phyloP scores from a whole-genome alignment of 1,140 invertebrate species.

The Anagrus nilaparvatae region DNA sequence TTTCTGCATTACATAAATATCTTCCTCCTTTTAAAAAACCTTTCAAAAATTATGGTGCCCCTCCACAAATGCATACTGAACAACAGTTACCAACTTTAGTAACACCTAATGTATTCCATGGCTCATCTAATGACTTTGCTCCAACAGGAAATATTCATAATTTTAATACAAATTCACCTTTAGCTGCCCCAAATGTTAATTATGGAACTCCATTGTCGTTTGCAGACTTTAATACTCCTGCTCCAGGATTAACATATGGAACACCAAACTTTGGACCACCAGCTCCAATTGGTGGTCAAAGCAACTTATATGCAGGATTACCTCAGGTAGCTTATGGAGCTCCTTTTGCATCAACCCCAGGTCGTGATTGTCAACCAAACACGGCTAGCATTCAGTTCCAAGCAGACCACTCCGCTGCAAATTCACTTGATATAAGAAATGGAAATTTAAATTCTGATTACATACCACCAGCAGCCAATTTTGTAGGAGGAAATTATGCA shows the following conservation, averaged over 20 bases:
- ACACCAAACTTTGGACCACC: slow-evolving; percentile 36
- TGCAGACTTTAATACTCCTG: slow-evolving; percentile 34
- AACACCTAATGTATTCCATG: slow-evolving; percentile 26
- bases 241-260: slow-evolving; percentile 34
- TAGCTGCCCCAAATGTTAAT: slow-evolving; percentile 23
- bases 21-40: slow-evolving; percentile 33
- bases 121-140: slow-evolving; percentile 13
- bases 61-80: slow-evolving; percentile 19
- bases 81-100: slow-evolving; percentile 27
- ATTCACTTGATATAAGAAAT: no score
- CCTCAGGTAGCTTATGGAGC: no score
- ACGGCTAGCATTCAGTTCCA: no score
- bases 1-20: slow-evolving; percentile 39
- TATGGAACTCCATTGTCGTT: slow-evolving; percentile 27
- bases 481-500: no score
- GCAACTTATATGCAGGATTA: slow-evolving; percentile 24
- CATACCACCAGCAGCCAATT: no score
- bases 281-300: slow-evolving; percentile 21
- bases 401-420: no score
- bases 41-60: slow-evolving; percentile 23
- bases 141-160: slow-evolving; percentile 20
- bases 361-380: slow-evolving; percentile 17
- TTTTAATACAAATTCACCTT: slow-evolving; percentile 14
- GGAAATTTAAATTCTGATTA: no score
- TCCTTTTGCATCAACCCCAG: slow-evolving; percentile 21